Conservation (phyloP, 2,797 vertebrate genomes). For the Coendou prehensilis region DNA sequence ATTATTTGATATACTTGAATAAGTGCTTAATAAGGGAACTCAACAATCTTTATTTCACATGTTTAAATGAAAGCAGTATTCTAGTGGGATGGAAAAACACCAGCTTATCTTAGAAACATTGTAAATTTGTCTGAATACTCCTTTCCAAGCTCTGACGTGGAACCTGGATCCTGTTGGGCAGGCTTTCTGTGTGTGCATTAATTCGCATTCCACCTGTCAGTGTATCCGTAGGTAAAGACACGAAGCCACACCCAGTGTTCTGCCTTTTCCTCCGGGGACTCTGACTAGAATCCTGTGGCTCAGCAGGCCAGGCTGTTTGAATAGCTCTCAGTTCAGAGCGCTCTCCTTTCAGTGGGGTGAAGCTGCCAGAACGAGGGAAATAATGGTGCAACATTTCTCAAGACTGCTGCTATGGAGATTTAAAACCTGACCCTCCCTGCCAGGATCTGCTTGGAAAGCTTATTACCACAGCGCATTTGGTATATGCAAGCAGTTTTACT, state of each 20-base stretch:
- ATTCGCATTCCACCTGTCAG: slow-evolving; percentile 91
- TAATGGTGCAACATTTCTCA: slow-evolving; percentile 71
- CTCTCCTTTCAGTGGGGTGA: slow-evolving; percentile 82
- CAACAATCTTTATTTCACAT: background rate
- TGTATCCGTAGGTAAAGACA: slow-evolving; percentile 86
- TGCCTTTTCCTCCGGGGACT: slow-evolving; percentile 82
- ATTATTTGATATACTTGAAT: slow-evolving; percentile 43
- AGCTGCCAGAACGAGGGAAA: slow-evolving; percentile 74
- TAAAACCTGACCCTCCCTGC: slow-evolving; percentile 77
- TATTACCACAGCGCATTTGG: background rate
- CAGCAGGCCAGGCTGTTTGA: slow-evolving; percentile 72
- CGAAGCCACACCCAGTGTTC: slow-evolving; percentile 92
- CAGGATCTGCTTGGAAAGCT: slow-evolving; percentile 76
- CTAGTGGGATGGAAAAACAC: slow-evolving; percentile 72
- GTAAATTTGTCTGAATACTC: slow-evolving; percentile 82
- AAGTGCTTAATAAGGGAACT: slow-evolving; percentile 27
- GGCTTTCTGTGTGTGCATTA: slow-evolving; percentile 87
- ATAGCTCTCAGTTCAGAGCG: slow-evolving; percentile 79
- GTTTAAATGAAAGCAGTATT: slow-evolving; percentile 69
- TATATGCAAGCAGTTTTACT: slow-evolving; percentile 60
- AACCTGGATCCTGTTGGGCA: slow-evolving; percentile 90
- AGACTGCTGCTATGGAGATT: slow-evolving; percentile 71
- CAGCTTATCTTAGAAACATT: slow-evolving; percentile 77
- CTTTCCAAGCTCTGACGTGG: slow-evolving; percentile 77
- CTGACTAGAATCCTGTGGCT: slow-evolving; percentile 83